phyloP scores from a whole-genome alignment of 2,113 vertebrate species.

The Tylochromis polylepis region DNA sequence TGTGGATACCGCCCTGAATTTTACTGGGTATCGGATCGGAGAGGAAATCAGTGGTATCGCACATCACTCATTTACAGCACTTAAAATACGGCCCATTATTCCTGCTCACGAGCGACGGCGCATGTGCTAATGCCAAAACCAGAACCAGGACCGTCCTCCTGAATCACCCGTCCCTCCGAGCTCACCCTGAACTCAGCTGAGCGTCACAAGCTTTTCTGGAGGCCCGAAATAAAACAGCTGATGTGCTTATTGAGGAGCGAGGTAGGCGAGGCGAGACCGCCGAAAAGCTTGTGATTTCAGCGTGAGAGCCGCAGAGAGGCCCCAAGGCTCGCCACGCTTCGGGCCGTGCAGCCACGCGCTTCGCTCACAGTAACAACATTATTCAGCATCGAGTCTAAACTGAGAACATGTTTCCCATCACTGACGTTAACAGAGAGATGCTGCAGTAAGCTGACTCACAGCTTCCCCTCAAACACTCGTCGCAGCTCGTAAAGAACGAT shows the following conservation, averaged over 20 bases:
- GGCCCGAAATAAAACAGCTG: neutral
- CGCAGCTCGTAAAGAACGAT: neutral
- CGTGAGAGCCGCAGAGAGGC: neutral
- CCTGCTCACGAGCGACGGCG: neutral
- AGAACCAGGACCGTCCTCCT: neutral
- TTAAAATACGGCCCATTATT: neutral
- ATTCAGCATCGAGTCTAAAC: neutral
- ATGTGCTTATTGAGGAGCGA: neutral
- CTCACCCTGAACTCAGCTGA: neutral
- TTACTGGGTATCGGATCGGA: too few species aligned
- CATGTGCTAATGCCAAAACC: neutral
- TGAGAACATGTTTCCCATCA: neutral
- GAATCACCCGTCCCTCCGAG: neutral
- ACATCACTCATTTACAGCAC: neutral
- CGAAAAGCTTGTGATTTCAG: conserved; percentile 20
- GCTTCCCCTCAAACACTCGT: neutral
- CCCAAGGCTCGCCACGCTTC: neutral
- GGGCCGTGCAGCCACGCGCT: neutral
- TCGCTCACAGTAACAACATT: neutral
- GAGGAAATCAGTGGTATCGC: too few species aligned
- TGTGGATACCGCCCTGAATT: too few species aligned
- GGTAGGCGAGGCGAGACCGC: neutral
- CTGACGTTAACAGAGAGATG: neutral
- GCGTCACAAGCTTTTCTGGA: conserved; percentile 8
- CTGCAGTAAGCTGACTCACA: neutral